Base-by-base conservation (phyloP, 2,113 vertebrate genomes). In the Corapipo altera region DNA sequence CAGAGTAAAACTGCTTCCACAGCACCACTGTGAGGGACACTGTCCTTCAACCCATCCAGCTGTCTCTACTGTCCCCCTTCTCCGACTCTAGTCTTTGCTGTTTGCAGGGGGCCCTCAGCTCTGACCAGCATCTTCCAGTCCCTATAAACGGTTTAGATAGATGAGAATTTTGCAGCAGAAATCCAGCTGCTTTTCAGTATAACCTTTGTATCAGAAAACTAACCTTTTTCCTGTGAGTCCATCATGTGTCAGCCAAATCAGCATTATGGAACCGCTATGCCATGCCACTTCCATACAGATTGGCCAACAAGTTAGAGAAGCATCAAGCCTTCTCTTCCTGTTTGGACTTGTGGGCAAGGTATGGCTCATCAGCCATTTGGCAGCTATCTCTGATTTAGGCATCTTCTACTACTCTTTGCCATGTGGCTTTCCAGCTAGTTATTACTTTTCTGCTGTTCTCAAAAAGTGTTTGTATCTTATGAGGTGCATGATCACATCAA, bases 21-120 rank as follows among this genome's bases (percentile, higher is more conserved):
- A 49, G 30, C 27, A 54, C 7, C 8, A 3, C 0, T 15, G 11
- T 11, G 11, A 85, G 19, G 7, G 24, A 54, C 0, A 0, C 18
- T 81, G 23, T 19, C 8, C 37, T 71, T 37, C 65, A 62, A 33
- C 6, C 19, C 24, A 66, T 12, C 54, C 43, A 75, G 74, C 43
- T 82, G 37, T 7, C n/a, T 78, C 71, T 8, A 19, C 5, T 13
- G 58, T 16, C 15, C 7, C 9, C 8, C 3, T 20, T 21, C 35
- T 83, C 35, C 49, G 32, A 51, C 72, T 8, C 15, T 2, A n/a
- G 23, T 22, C 15, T 33, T 46, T 37, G 30, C 32, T 71, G 58
- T 24, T 30, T 21, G 19, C 19, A 78, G n/a, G 32, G 32, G 11
- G 11, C 12, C 19, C 22, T 16, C n/a, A 91, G 28, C 9, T 7